Percentiles rank a stretch among this genome's conserved stretches.
phyloP scores from a whole-genome alignment of 1,140 invertebrate genomes.

The Papilio xuthus region DNA sequence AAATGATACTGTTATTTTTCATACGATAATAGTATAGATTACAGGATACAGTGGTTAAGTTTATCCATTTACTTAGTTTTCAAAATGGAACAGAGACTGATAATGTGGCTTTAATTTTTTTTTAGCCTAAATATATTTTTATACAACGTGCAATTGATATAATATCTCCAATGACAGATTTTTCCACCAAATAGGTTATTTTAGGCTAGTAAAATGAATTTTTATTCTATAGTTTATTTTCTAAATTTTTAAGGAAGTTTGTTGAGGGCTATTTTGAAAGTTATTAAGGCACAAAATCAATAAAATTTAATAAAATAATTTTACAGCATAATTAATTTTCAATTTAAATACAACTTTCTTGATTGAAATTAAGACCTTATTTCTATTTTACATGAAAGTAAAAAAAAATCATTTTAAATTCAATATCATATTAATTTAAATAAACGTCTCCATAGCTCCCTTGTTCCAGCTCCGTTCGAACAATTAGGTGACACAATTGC shows the following conservation, averaged over 20 bases:
- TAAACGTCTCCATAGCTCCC: slow-evolving; percentile 37
- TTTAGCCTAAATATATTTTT: too few species aligned
- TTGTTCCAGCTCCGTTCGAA: slow-evolving; percentile 40
- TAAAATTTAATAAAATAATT: too few species aligned
- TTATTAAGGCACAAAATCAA: too few species aligned
- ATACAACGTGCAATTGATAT: too few species aligned
- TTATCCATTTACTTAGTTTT: slow-evolving; percentile 8
- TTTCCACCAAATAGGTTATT: not conserved
- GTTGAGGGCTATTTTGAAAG: too few species aligned
- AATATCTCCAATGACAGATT: not conserved
- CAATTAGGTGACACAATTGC: slow-evolving; percentile 55
- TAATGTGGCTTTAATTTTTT: not conserved
- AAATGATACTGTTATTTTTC: slow-evolving; percentile 24
- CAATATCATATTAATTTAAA: not conserved
- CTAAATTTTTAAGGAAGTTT: too few species aligned
- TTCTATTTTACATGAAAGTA: too few species aligned
- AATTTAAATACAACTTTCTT: too few species aligned
- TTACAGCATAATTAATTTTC: too few species aligned
- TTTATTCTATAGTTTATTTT: too few species aligned
- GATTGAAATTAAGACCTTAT: too few species aligned
- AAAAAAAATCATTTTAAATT: too few species aligned
- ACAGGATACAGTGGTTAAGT: not conserved
- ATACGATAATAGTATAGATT: slow-evolving; percentile 21
- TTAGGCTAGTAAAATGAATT: not conserved
- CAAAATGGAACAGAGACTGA: not conserved